Evolutionary conservation across 2,113 vertebrate genomes (phyloP).

Genomic region (Callaeas wilsoni): DNA sequence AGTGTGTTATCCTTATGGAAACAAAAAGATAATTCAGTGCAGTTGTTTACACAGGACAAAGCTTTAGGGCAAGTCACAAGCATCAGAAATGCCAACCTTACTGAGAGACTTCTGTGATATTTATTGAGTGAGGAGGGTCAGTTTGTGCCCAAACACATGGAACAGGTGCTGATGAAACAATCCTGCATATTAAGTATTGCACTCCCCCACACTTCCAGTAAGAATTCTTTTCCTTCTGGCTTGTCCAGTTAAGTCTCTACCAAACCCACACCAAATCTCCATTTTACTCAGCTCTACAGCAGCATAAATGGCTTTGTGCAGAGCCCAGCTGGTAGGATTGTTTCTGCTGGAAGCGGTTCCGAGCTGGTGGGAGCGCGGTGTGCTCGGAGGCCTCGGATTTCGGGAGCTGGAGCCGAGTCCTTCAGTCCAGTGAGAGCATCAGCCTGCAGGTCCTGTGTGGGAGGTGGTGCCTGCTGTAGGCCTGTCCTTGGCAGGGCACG

Average conservation of each 20-base stretch:
- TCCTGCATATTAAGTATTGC: not conserved
- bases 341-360: not conserved
- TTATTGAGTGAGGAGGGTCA: not conserved
- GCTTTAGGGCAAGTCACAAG: not conserved
- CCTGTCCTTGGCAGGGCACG: not conserved
- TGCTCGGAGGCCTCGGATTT: rapidly evolving
- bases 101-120: not conserved
- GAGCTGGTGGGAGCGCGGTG: not conserved
- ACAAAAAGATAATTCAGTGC: slow-evolving; percentile 53
- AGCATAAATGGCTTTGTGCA: not conserved
- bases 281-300: not conserved
- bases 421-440: not conserved
- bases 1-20: slow-evolving; percentile 58
- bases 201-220: too few relatives aligned
- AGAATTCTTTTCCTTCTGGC: not conserved
- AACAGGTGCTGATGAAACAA: not conserved
- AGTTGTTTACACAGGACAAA: slow-evolving; percentile 49
- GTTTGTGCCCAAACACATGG: not conserved
- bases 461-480: not conserved
- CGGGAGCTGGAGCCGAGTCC: rapidly evolving
- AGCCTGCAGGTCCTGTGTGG: not conserved
- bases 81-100: not conserved
- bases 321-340: not conserved
- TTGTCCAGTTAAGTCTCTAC: not conserved
- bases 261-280: not conserved